Evolutionary conservation across 2,113 vertebrate species (phyloP).

Genomic region (Miniopterus natalensis): DNA sequence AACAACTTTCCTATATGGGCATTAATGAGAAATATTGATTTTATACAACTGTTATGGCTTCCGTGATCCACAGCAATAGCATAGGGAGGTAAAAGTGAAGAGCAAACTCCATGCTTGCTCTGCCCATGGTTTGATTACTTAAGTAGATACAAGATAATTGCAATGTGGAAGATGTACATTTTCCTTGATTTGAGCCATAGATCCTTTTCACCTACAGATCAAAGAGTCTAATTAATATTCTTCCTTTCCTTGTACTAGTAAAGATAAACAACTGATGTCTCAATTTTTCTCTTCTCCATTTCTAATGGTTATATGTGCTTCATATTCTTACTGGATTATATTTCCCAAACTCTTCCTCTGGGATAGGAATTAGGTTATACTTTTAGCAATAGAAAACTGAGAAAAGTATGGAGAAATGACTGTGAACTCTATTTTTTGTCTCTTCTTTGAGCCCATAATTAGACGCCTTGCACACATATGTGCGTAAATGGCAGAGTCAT

Average conservation of each 20-base stretch:
- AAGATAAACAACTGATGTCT: neutral
- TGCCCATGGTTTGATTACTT: neutral
- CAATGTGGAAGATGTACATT: neutral
- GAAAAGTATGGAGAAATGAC: conserved; percentile 26
- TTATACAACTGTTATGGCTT: conserved; percentile 17
- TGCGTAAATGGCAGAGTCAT: conserved; percentile 1
- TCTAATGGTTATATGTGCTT: neutral
- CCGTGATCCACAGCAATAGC: neutral
- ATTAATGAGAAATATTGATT: conserved; percentile 43
- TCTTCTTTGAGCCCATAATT: conserved; percentile 43
- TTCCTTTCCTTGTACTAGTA: neutral
- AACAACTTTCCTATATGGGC: neutral
- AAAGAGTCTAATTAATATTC: conserved; percentile 37
- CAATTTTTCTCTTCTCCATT: conserved; percentile 37
- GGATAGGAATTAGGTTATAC: neutral
- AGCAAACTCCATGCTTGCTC: neutral
- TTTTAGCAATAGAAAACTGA: conserved; percentile 36
- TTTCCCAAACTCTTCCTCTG: neutral
- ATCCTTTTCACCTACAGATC: neutral
- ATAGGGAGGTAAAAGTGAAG: conserved; percentile 1
- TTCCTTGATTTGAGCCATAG: conserved; percentile 18
- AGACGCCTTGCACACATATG: conserved; percentile 1
- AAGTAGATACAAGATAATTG: neutral
- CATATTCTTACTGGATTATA: neutral
- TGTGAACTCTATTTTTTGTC: neutral